Conservation (phyloP, 2,888 invertebrate species). For the Dicycla oo region DNA sequence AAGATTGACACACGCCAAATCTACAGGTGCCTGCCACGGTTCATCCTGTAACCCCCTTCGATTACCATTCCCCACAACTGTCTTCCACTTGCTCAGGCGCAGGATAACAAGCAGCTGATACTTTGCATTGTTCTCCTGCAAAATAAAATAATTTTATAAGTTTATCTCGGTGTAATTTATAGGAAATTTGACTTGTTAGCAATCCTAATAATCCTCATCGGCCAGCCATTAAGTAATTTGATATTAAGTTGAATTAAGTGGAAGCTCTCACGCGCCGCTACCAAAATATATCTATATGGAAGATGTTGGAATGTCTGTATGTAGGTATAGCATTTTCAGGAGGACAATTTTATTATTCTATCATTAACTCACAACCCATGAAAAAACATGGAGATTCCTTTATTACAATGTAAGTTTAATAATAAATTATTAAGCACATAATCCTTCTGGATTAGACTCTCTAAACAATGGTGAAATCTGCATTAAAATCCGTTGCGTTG, state of each 20-base stretch:
- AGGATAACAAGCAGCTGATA: constrained; percentile 55
- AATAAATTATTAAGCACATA: too few relatives aligned
- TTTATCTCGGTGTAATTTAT: constrained; percentile 57
- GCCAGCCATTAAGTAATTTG: constrained; percentile 60
- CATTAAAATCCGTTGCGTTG: too few relatives aligned
- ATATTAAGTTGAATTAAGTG: constrained; percentile 62
- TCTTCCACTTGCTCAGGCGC: constrained; percentile 11
- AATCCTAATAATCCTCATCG: constrained; percentile 57
- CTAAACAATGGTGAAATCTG: too few relatives aligned
- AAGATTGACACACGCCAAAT: constrained; percentile 14
- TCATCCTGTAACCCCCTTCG: not conserved
- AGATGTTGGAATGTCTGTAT: constrained; percentile 9
- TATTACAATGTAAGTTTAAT: too few relatives aligned
- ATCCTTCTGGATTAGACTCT: too few relatives aligned
- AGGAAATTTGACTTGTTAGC: constrained; percentile 61
- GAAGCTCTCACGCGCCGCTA: constrained; percentile 59
- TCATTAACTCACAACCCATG: too few relatives aligned
- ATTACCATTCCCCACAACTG: constrained; percentile 40
- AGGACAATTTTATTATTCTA: too few relatives aligned
- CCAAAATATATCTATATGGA: constrained; percentile 21
- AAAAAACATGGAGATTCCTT: too few relatives aligned
- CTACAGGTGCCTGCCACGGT: constrained; percentile 29
- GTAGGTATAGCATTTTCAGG: too few relatives aligned
- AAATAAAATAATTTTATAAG: constrained; percentile 56
- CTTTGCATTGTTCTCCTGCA: constrained; percentile 37